Conservation (phyloP, 2,113 vertebrate genomes). For the Propithecus coquereli region DNA sequence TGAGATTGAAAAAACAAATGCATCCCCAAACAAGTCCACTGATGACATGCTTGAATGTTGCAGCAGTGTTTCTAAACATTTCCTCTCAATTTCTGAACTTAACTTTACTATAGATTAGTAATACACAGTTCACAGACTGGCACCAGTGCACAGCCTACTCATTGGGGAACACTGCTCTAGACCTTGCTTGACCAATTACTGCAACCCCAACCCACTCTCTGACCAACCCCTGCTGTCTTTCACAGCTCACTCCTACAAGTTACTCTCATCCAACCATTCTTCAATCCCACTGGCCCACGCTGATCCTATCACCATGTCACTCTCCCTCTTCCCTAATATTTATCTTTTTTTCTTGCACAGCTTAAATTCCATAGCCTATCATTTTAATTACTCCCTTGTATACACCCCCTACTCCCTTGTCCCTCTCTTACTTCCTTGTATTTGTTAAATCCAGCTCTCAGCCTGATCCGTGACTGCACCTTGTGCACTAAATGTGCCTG, state of each 20-base stretch:
- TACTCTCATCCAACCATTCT: background rate
- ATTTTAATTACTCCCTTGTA: background rate
- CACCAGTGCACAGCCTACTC: background rate
- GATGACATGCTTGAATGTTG: background rate
- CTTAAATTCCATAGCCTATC: background rate
- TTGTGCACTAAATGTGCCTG: background rate
- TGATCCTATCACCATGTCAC: background rate
- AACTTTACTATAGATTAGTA: background rate
- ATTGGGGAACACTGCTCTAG: background rate
- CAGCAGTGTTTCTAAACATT: background rate
- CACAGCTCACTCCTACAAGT: background rate
- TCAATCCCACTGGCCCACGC: background rate
- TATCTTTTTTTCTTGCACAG: background rate
- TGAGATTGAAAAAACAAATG: background rate
- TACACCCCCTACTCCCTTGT: background rate
- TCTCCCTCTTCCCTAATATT: background rate
- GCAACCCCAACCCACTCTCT: background rate
- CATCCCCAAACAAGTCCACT: background rate
- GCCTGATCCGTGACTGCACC: background rate
- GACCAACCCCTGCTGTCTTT: background rate
- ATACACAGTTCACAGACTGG: background rate
- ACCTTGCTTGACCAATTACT: background rate
- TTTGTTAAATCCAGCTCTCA: background rate
- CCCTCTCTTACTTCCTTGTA: background rate
- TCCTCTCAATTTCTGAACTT: background rate